Conservation (phyloP, 2,888 invertebrate genomes). For the Pyrocoelia pectoralis region DNA sequence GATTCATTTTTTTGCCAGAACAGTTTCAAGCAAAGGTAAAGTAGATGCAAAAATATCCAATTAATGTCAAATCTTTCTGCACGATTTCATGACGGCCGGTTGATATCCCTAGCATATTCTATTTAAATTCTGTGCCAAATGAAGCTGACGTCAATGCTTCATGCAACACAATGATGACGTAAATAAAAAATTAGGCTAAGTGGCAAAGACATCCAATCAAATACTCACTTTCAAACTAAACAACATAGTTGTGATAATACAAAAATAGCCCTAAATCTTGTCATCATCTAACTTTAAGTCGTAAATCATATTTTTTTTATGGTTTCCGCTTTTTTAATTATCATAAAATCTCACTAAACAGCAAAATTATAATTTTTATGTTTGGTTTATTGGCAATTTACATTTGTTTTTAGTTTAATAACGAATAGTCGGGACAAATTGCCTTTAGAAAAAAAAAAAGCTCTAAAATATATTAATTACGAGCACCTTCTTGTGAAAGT, state of each 20-base stretch:
- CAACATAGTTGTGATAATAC: not conserved
- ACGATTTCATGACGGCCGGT: conserved; percentile 9
- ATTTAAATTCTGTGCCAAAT: conserved; percentile 26
- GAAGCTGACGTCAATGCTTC: conserved; percentile 31
- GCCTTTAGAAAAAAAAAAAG: too few species aligned
- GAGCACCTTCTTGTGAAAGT: too few species aligned
- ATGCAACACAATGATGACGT: conserved; percentile 30
- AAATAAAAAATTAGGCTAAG: conserved; percentile 11
- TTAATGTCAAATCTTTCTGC: conserved; percentile 2
- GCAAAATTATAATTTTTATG: too few species aligned
- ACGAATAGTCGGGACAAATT: too few species aligned
- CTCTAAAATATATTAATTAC: too few species aligned
- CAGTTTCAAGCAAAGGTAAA: too few species aligned
- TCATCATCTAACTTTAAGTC: too few species aligned
- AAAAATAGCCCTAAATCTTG: not conserved
- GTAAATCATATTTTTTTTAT: not conserved
- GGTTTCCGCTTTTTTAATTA: not conserved
- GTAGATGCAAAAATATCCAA: too few species aligned
- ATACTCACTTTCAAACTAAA: not conserved
- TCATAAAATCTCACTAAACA: too few species aligned
- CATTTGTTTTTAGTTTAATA: too few species aligned
- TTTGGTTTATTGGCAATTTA: too few species aligned
- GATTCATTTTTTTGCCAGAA: not conserved
- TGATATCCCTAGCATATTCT: conserved; percentile 17
- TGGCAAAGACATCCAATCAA: not conserved